These are phyloP conservation scores for Agrochola circellaris DNA, from an alignment of 2,888 invertebrate species.

Conservation along the genomic window DNA sequence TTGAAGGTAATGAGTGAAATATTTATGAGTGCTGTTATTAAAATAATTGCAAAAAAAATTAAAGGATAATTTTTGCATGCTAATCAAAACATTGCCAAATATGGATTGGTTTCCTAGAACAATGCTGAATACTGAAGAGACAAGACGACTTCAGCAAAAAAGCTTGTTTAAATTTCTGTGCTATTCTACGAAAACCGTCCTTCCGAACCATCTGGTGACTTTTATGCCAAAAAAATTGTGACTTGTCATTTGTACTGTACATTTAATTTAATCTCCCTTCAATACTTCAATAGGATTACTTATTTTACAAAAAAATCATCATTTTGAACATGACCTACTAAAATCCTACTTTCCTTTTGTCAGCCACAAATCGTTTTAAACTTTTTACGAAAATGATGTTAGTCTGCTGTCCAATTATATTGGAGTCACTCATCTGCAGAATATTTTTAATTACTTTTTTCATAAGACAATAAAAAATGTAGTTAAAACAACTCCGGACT, in stretches of 20 bases:
- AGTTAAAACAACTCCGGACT: conserved; percentile 33
- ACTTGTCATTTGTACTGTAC: neutral
- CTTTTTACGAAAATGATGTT: conserved; percentile 38
- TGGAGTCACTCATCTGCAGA: conserved; percentile 35
- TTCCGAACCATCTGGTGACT: neutral
- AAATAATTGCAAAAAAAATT: neutral
- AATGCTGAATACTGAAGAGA: neutral
- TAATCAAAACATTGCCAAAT: neutral
- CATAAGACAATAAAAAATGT: conserved; percentile 38
- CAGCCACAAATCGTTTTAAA: conserved; percentile 8
- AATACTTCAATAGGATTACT: neutral
- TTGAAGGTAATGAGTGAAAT: too few species aligned
- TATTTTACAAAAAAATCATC: neutral
- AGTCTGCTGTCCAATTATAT: conserved; percentile 45
- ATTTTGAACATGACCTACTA: neutral
- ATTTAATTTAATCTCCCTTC: neutral
- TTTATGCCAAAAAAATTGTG: neutral
- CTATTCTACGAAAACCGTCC: neutral
- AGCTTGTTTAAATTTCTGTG: neutral
- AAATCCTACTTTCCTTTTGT: conserved; percentile 20
- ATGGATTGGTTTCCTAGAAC: neutral
- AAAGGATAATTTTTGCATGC: neutral
- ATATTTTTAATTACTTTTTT: conserved; percentile 52
- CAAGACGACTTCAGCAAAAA: neutral
- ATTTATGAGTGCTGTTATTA: neutral